These are phyloP conservation scores for Uria aalge DNA, from an alignment of 2,113 vertebrate species.

Conservation along the genomic window DNA sequence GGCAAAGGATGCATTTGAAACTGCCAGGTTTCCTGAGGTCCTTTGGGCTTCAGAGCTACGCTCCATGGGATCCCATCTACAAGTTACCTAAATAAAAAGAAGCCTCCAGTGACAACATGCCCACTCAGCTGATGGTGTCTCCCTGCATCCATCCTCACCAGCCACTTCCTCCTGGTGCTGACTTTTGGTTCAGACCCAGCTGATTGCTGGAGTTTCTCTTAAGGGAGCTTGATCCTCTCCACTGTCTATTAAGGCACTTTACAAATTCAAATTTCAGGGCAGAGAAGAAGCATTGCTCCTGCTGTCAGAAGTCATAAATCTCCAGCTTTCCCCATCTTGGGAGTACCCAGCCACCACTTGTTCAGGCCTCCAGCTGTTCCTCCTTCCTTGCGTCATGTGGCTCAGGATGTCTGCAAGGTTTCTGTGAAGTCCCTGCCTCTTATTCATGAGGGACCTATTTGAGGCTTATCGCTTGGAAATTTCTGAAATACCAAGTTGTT, in stretches of 20 bases:
- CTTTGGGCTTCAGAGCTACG: neutral
- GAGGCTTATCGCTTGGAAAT: constrained; percentile 5
- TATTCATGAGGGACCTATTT: neutral
- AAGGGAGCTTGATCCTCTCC: neutral
- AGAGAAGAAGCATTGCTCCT: neutral
- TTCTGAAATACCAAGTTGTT: constrained; percentile 33
- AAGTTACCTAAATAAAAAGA: neutral
- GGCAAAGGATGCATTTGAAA: neutral
- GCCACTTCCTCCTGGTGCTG: neutral
- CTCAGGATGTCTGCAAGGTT: neutral
- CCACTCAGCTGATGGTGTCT: neutral
- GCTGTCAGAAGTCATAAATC: neutral
- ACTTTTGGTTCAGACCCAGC: neutral
- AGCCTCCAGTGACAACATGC: neutral
- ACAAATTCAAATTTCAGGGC: neutral
- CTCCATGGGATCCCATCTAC: neutral
- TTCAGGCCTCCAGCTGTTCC: neutral
- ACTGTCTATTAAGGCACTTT: neutral
- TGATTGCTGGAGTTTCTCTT: neutral
- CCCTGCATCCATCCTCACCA: neutral
- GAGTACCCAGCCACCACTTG: neutral
- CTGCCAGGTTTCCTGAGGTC: neutral
- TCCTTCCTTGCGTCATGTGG: neutral
- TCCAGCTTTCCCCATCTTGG: neutral
- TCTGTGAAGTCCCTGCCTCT: neutral